Base-by-base conservation (phyloP, 2,113 vertebrate species). In the Alligator sinensis region DNA sequence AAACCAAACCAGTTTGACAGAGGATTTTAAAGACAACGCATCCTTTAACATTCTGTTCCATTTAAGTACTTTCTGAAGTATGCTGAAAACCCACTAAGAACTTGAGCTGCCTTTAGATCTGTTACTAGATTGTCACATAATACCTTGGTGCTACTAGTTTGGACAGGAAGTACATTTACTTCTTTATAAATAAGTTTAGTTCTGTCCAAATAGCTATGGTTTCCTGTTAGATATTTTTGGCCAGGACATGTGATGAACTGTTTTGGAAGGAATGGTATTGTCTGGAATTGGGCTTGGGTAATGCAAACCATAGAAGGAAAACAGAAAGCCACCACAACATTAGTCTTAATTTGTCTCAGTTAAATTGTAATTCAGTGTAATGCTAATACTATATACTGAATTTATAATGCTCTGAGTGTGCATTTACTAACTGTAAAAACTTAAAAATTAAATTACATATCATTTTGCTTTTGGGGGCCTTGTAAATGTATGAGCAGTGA, bases 151-250 rank as follows among this genome's bases (percentile, higher is more conserved):
- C 47, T 76, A 58, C 74, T 72, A 75, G 59, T 94, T 93, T 60
- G 86, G 82, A 62, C 84, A 92, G 90, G 89, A 93, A 95, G 90
- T 92, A 25, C 5, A 91, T 92, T 92, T 94, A 93, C 96, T 95
- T 96, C 61, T 76, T 92, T 91, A 72, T 58, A 63, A 76, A 84
- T 97, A 92, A 2, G 3, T 87, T 61, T 59, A 64, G 74, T 77
- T 95, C 91, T 88, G 47, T 64, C 91, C 83, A 47, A 82, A 93
- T 94, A 86, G 86, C 74, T 79, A 57, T 68, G 87, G 84, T 77
- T 95, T 93, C 94, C 84, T 93, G 74, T 88, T 93, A 81, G 87
- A 75, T 96, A 94, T 94, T 64, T 86, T 57, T 0, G 7, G 58
- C 79, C 62, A 13, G 13, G 25, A 25, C 80, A 63, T 63, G 88